phyloP scores from a whole-genome alignment of 2,888 invertebrate species.

The Caenorhabditis imperialis region DNA sequence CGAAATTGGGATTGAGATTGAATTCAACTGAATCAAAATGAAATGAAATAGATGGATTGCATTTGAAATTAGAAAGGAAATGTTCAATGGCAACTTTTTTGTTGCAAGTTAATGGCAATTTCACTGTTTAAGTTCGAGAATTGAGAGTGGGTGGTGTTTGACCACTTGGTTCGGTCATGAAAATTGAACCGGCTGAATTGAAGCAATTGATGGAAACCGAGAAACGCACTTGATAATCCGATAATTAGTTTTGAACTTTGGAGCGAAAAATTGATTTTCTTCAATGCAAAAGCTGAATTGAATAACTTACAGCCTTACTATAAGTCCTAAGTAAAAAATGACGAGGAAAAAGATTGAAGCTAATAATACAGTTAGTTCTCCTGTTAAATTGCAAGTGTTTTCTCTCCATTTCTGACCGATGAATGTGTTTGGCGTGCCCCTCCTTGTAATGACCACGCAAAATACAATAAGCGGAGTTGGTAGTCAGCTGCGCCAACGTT shows the following conservation, averaged over 20 bases:
- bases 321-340: too few species aligned
- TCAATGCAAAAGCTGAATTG: too few species aligned
- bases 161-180: too few species aligned
- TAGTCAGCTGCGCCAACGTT: constrained; percentile 11
- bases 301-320: too few species aligned
- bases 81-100: background rate
- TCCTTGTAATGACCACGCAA: background rate
- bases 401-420: constrained; percentile 14
- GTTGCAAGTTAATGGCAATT: background rate
- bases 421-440: constrained; percentile 9
- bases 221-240: too few species aligned
- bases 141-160: background rate
- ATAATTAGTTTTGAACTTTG: too few species aligned
- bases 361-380: constrained; percentile 37
- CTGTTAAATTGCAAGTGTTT: constrained; percentile 37
- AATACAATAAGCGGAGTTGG: constrained; percentile 13
- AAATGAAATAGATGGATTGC: background rate
- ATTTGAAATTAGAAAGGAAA: background rate
- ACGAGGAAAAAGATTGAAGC: constrained; percentile 30
- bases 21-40: constrained; percentile 13
- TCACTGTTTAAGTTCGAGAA: background rate
- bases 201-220: too few species aligned
- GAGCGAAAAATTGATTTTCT: background rate
- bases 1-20: constrained; percentile 23
- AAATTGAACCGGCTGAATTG: too few species aligned